phyloP scores from a whole-genome alignment of 2,797 vertebrate species.

The Trachops cirrhosus region DNA sequence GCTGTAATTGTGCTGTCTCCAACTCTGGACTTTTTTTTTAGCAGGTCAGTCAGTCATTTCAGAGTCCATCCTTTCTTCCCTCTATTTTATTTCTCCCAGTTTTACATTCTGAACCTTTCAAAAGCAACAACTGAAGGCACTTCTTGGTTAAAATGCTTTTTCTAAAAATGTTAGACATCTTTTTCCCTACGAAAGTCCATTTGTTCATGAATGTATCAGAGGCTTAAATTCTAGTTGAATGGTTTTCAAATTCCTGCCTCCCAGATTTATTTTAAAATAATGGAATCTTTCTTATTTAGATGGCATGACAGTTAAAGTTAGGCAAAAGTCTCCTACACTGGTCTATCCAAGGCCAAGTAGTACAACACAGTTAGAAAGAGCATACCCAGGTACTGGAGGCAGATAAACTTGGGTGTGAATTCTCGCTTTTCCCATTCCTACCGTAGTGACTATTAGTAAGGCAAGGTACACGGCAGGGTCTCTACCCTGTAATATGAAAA shows the following conservation, averaged over 20 bases:
- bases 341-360: not conserved
- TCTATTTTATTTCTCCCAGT: not conserved
- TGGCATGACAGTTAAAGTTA: not conserved
- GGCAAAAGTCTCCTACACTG: not conserved
- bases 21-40: not conserved
- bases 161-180: conserved; percentile 35
- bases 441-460: not conserved
- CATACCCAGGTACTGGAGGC: not conserved
- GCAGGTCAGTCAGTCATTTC: conserved; percentile 56
- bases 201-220: not conserved
- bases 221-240: not conserved
- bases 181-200: conserved; percentile 1
- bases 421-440: not conserved
- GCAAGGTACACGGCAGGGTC: not conserved
- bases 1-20: conserved; percentile 71
- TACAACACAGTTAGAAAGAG: not conserved
- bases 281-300: not conserved
- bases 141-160: conserved; percentile 22
- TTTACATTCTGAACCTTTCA: conserved; percentile 42
- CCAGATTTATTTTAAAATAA: conserved; percentile 13
- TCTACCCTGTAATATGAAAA: not conserved
- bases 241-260: not conserved
- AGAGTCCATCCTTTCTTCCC: conserved; percentile 18
- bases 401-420: not conserved
- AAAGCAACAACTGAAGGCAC: conserved; percentile 17